Evolutionary conservation across 1,140 invertebrate genomes (phyloP), one percentile per base, ranked within the genome.

Genomic region (Cydia pomonella): DNA sequence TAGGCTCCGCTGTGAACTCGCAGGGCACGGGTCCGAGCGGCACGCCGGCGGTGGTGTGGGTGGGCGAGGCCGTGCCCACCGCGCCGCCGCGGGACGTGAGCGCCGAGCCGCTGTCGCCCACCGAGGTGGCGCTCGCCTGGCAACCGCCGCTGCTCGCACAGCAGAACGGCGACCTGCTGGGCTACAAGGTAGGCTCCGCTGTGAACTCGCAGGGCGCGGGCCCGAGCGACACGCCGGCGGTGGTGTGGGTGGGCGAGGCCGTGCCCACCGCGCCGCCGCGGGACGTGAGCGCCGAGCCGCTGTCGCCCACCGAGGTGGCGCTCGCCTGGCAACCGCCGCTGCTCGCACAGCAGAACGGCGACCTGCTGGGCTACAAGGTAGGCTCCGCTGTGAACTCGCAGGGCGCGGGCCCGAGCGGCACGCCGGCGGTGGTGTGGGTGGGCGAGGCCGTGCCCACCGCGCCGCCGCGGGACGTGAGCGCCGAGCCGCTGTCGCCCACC

Each of bases 221-320:
- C 16, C 97, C 97, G 0, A 93, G 95, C 1, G 96, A 96, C 82
- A 96, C 96, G 23, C 97, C 97, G 0, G 95, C 96, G 1, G 97
- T 97, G 2, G 97, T 99, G 76, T 99, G 98, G 93, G 98, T 99
- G 47, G 98, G 98, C 21, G 98, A 99, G 93, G 98, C 98, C 53
- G 98, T 99, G 72, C 98, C 98, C 12, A 98, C 97, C 0, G 98
- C 97, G n/a, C 95, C 98, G 80, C 98, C 98, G 1, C 93, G 95
- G 63, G 94, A 95, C 79, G 95, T 99, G 1, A 93, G 94, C 79
- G 97, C 96, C 0, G 94, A 95, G 72, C 94, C 97, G 7, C 94
- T 97, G 16, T 98, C 97, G 41, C 96, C 98, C n/a, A 98, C 98
- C 0, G 97, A 98, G 93, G 96, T 99, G 12, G 94, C 95, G 73